Conservation (phyloP, 2,888 invertebrate species). For the Dynastes tityus region DNA sequence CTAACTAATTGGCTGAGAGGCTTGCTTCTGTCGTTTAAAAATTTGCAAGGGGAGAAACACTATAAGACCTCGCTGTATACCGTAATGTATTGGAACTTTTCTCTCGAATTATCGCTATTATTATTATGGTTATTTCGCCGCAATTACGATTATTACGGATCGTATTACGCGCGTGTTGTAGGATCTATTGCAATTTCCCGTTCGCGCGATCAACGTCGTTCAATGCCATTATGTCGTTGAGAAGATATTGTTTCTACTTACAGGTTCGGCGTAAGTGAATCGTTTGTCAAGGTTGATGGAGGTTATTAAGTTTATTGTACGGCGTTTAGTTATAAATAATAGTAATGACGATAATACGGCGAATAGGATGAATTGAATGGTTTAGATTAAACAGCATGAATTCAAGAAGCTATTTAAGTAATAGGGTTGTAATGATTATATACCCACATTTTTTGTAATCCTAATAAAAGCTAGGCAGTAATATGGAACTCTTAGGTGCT, state of each 20-base stretch:
- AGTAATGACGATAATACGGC: not conserved
- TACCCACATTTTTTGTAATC: too few species aligned
- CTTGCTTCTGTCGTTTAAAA: too few species aligned
- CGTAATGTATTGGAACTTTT: conserved; percentile 15
- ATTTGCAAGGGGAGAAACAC: too few species aligned
- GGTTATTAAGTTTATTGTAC: not conserved
- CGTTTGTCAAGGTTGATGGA: conserved; percentile 21
- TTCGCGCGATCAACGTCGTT: not conserved
- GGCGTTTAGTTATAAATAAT: not conserved
- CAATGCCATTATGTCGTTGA: conserved; percentile 17
- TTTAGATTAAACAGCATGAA: not conserved
- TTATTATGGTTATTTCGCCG: conserved; percentile 14
- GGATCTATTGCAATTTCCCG: conserved; percentile 36
- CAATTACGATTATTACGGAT: conserved; percentile 31
- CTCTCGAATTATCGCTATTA: conserved; percentile 18
- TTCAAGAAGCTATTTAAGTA: too few species aligned
- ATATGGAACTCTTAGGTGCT: too few species aligned
- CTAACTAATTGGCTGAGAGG: too few species aligned
- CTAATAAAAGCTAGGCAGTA: too few species aligned
- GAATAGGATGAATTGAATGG: not conserved
- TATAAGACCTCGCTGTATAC: not conserved
- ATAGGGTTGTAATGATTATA: too few species aligned
- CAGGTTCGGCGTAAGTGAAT: conserved; percentile 4
- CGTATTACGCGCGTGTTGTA: conserved; percentile 31
- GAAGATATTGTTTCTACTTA: conserved; percentile 23